Percentiles rank a stretch among this genome's conserved stretches.
Conservation (phyloP, 2,888 invertebrate species). For the Daptonema setosum region DNA sequence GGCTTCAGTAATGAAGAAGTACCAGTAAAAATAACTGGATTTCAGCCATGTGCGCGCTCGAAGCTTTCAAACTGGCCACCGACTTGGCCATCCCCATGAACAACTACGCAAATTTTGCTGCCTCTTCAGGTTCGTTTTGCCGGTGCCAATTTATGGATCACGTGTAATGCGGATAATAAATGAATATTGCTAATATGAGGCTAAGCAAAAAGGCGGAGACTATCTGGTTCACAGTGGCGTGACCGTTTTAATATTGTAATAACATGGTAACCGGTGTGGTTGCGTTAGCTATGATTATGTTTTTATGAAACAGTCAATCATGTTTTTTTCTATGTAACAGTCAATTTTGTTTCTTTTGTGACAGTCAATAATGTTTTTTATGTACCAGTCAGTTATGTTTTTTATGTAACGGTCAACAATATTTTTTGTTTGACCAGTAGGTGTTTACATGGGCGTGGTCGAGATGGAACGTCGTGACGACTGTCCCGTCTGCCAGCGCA, state of each 20-base stretch:
- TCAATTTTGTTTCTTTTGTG: too few relatives aligned
- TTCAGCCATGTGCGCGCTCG: constrained; percentile 66
- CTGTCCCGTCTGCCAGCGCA: constrained; percentile 54
- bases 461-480: constrained; percentile 62
- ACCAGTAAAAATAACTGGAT: too few relatives aligned
- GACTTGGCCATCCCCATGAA: constrained; percentile 58
- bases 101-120: constrained; percentile 89
- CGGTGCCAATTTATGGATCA: constrained; percentile 40
- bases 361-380: too few relatives aligned
- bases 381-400: too few relatives aligned
- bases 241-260: neutral
- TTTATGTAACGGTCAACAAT: too few relatives aligned
- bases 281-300: too few relatives aligned
- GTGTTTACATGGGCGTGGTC: constrained; percentile 83
- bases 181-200: neutral
- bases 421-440: too few relatives aligned
- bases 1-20: too few relatives aligned
- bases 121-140: constrained; percentile 80
- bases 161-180: too few relatives aligned
- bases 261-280: neutral
- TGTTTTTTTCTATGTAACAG: too few relatives aligned
- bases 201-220: neutral
- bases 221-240: neutral
- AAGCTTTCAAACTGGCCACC: constrained; percentile 86
- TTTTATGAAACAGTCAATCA: too few relatives aligned